phyloP scores from a whole-genome alignment of 2,797 vertebrate species.

The Euphonia xanthogaster region DNA sequence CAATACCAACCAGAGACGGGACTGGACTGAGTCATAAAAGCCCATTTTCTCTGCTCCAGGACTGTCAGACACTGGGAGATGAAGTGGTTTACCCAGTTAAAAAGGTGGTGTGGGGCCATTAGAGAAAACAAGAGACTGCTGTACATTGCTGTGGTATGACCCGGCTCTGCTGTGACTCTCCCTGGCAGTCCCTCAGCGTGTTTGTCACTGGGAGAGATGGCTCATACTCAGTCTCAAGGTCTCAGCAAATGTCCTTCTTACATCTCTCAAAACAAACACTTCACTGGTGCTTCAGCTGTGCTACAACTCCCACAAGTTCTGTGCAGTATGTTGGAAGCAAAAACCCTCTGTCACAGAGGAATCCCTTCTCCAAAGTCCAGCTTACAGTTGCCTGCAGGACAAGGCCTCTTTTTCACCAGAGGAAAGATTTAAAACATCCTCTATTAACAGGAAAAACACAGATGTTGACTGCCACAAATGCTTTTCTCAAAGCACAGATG shows the following conservation, averaged over 20 bases:
- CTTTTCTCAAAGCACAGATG: not conserved
- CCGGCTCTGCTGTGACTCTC: not conserved
- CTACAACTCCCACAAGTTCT: not conserved
- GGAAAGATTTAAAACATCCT: not conserved
- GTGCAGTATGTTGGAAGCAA: fast-evolving
- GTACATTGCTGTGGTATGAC: not conserved
- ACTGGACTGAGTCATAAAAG: not conserved
- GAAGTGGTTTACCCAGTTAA: not conserved
- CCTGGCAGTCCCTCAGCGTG: not conserved
- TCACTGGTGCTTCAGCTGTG: not conserved
- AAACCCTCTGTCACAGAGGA: not conserved
- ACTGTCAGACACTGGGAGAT: not conserved
- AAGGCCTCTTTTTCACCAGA: not conserved
- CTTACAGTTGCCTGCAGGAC: not conserved
- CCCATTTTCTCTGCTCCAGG: not conserved
- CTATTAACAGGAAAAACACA: not conserved
- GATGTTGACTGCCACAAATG: fast-evolving
- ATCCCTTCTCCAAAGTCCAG: not conserved
- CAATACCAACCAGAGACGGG: not conserved
- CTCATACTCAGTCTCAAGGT: not conserved
- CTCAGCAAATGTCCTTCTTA: not conserved
- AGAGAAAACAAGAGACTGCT: not conserved
- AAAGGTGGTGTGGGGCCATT: not conserved
- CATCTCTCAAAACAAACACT: not conserved
- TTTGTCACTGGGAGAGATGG: not conserved